Evolutionary conservation across 2,797 vertebrate genomes (phyloP).

Genomic region (Alfaro cultratus): DNA sequence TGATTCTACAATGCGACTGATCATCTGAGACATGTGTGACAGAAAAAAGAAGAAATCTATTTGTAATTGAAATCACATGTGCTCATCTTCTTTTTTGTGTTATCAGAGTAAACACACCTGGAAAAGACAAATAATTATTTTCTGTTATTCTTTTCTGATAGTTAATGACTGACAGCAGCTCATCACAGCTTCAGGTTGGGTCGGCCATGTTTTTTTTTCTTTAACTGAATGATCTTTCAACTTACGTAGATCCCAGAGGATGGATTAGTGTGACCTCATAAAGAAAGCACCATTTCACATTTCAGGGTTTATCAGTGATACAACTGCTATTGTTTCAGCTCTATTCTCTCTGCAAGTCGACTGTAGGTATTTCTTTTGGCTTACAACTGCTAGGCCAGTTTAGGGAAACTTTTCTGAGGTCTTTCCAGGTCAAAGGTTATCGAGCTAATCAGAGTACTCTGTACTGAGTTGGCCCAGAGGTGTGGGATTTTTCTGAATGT

Average conservation of each 20-base stretch:
- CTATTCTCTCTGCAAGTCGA: constrained; percentile 15
- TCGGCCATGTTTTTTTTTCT: constrained; percentile 13
- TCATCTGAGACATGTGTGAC: neutral
- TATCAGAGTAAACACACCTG: constrained; percentile 4
- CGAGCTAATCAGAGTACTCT: constrained; percentile 21
- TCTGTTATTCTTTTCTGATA: constrained; percentile 2
- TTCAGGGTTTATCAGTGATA: constrained; percentile 53
- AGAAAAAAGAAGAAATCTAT: neutral
- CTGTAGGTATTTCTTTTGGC: constrained; percentile 18
- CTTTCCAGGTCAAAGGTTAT: constrained; percentile 31
- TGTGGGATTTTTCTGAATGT: constrained; percentile 10
- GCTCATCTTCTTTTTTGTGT: neutral
- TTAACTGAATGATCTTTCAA: constrained; percentile 46
- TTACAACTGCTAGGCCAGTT: constrained; percentile 31
- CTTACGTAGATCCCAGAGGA: constrained; percentile 40
- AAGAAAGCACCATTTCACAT: constrained; percentile 64
- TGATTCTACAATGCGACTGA: neutral
- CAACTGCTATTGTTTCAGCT: constrained; percentile 62
- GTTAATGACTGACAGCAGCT: constrained; percentile 33
- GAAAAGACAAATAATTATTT: neutral
- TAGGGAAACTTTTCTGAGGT: constrained; percentile 27
- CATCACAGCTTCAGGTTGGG: neutral
- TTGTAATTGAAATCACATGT: neutral
- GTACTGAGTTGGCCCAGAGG: constrained; percentile 10
- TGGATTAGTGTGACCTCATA: constrained; percentile 69